Base-by-base conservation (phyloP, 2,888 invertebrate species). In the Eumerus sabulonum region DNA sequence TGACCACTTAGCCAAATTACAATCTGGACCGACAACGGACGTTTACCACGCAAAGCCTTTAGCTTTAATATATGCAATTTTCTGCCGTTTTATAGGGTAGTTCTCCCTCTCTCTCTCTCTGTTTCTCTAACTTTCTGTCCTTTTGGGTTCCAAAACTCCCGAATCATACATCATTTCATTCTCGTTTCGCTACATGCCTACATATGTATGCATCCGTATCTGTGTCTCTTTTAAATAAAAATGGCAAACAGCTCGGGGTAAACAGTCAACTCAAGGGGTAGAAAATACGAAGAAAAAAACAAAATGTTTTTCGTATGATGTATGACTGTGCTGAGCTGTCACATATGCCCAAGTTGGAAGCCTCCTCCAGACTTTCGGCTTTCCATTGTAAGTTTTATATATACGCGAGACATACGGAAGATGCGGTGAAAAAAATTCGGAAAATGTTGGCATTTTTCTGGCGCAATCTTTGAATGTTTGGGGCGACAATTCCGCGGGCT, bases 1-100 rank as follows among this genome's bases (percentile, higher is more conserved):
- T 88, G 88, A 86, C 89, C 89, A 88, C 88, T 88, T 88, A 89
- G 86, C 87, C 84, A 89, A 88, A 88, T 88, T 88, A 87, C 86
- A 88, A 87, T 83, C 84, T 84, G 85, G 84, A 84, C 84, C 51
- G 17, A 51, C 44, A 45, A 57, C 56, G 71, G 59, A 54, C 68
- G 16, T 67, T 54, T 48, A 36, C 66, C 64, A 71, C 63, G 50
- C 38, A 62, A 13, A 18, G 14, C 38, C 19, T 3, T 84, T 82
- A 36, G 53, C 47, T 35, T 48, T 79, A 79, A 79, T 79, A 45
- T 79, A 79, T 79, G 79, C 79, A 74, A 54, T 64, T 68, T 68
- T 63, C 59, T 74, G 68, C 50, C 70, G 50, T 40, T 64, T 77
- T 54, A 74, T 64, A 64, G 59, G 70, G 59, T 71, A 42, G 60